Evolutionary conservation across 2,797 vertebrate genomes (phyloP).

Genomic region (Sebastiscus albofasciatus): DNA sequence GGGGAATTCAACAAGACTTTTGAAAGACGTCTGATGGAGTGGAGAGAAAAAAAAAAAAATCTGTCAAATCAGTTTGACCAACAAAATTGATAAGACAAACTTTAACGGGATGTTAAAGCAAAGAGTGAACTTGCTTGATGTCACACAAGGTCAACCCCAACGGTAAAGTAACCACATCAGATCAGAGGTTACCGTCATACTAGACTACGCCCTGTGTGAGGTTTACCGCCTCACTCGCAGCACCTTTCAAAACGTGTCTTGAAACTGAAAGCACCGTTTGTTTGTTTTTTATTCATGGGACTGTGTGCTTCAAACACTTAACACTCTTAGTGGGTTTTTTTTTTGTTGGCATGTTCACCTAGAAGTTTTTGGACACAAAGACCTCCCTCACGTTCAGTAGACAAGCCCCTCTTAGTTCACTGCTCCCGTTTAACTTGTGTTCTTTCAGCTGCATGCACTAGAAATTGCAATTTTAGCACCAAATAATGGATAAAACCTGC

Average conservation of each 20-base stretch:
- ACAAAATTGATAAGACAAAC: neutral
- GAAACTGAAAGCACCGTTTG: conserved; percentile 20
- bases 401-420: conserved; percentile 29
- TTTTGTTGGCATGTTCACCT: conserved; percentile 72
- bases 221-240: conserved; percentile 51
- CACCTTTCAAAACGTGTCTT: conserved; percentile 73
- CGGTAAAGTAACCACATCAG: conserved; percentile 18
- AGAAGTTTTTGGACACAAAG: conserved; percentile 39
- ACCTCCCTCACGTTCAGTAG: conserved; percentile 26
- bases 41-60: conserved; percentile 12
- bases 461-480: conserved; percentile 54
- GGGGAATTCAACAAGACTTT: conserved; percentile 53
- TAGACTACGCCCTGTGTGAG: conserved; percentile 21
- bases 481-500: conserved; percentile 1
- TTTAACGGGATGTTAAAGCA: neutral
- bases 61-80: neutral
- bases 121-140: neutral
- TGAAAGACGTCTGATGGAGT: conserved; percentile 69
- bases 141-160: neutral
- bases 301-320: conserved; percentile 32
- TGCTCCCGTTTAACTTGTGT: conserved; percentile 38
- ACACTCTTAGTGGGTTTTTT: neutral
- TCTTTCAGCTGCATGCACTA: conserved; percentile 67
- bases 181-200: neutral
- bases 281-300: conserved; percentile 16